Base-by-base conservation (phyloP, 1,140 invertebrate species). In the Drosophila mojavensis region DNA sequence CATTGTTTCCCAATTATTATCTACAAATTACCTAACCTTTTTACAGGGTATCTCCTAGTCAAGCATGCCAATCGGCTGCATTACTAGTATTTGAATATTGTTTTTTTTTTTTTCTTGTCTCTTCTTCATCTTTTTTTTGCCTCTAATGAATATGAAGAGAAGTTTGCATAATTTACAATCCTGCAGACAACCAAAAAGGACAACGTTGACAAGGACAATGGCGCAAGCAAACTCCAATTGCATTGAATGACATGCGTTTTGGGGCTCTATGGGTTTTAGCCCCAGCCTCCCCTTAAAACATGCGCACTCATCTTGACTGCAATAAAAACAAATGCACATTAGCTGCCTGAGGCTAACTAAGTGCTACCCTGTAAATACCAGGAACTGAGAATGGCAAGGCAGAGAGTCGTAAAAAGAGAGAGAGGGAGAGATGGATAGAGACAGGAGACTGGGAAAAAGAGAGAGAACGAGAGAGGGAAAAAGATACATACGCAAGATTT, bases 111-210 rank as follows among this genome's bases (percentile, higher is more conserved):
- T 56, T 72, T 67, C 17, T 36, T 56, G 45, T 45, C 48, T 56
- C 28, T 33, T 41, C 11, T 39, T 15, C 3, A 24, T 24, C 20
- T 41, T 36, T n/a, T 33, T 59, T 45, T 72, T 45, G 59, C 17
- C 56, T 68, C 83, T 83, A 86, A 86, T 86, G 82, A 88, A 86
- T 86, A 86, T 82, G 83, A 88, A 88, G 79, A 72, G 83, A 79
- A 82, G 75, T 79, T 88, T 81, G 79, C 76, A 88, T 86, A 88
- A 86, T 88, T 86, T 67, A 86, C 47, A 76, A 56, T 48, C 59
- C 59, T 59, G 61, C 64, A 55, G 64, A 65, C 30, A 58, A 54
- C 28, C 51, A 13, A 60, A 51, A 60, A 45, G 36, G 11, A 36
- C 36, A 56, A 43, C 43, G 24, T 39, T 41, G 36, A 20, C 48